phyloP scores from a whole-genome alignment of 2,113 vertebrate genomes.

The Thunnus maccoyii region DNA sequence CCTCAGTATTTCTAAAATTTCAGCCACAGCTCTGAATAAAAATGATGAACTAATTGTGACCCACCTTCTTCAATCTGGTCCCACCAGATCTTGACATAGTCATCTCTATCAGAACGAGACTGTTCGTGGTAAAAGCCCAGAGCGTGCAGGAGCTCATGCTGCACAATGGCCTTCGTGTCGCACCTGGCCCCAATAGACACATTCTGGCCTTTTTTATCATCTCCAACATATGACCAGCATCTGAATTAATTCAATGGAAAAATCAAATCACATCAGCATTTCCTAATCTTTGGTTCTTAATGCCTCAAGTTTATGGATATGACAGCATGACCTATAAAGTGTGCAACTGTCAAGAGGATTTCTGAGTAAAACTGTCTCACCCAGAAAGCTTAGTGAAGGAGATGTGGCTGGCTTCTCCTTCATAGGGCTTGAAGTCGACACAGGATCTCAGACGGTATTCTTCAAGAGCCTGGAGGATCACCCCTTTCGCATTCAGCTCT shows the following conservation, averaged over 20 bases:
- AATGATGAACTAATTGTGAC: conserved; percentile 17
- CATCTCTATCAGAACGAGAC: conserved; percentile 91
- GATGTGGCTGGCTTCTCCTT: conserved; percentile 89
- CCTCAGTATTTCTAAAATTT: too few species aligned
- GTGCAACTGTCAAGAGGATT: neutral
- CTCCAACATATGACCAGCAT: conserved; percentile 94
- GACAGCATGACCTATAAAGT: conserved; percentile 33
- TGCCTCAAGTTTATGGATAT: neutral
- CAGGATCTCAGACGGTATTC: conserved; percentile 95
- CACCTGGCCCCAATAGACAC: conserved; percentile 90
- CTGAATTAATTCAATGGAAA: conserved; percentile 66
- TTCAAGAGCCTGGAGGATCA: conserved; percentile 92
- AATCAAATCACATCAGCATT: conserved; percentile 2
- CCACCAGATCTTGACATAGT: conserved; percentile 93
- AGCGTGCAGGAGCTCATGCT: conserved; percentile 93
- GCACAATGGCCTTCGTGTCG: conserved; percentile 89
- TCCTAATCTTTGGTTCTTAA: conserved; percentile 19
- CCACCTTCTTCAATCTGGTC: conserved; percentile 88
- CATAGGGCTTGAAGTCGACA: conserved; percentile 94
- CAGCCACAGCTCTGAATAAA: neutral
- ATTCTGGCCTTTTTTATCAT: conserved; percentile 87
- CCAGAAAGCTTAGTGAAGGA: conserved; percentile 88
- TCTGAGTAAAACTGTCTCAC: conserved; percentile 76
- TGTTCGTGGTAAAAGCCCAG: conserved; percentile 95
- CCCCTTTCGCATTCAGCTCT: conserved; percentile 90